phyloP scores from a whole-genome alignment of 2,113 vertebrate genomes.

The Eclectus roratus region DNA sequence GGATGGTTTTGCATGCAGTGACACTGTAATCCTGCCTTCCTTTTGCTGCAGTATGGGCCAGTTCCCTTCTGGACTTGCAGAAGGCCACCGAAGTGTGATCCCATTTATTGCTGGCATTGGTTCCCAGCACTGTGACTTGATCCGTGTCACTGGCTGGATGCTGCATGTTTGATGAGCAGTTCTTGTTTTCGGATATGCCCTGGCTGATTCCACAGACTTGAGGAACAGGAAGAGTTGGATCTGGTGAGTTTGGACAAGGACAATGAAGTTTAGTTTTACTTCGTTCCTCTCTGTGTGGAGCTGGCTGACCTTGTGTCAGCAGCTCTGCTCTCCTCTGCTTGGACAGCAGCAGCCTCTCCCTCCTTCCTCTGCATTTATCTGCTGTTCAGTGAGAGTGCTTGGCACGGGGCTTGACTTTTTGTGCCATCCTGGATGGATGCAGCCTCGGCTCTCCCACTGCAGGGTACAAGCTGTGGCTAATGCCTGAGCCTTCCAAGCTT shows the following conservation, averaged over 20 bases:
- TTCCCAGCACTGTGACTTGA: not conserved
- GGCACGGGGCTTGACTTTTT: no score
- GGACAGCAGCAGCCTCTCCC: not conserved
- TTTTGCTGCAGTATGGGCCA: not conserved
- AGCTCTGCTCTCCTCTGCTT: not conserved
- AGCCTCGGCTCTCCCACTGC: not conserved
- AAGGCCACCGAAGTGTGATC: not conserved
- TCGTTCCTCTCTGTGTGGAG: not conserved
- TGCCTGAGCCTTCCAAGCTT: not conserved
- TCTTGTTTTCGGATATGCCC: not conserved
- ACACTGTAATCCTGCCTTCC: not conserved
- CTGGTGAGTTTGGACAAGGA: not conserved
- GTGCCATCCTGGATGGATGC: not conserved
- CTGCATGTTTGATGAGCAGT: not conserved
- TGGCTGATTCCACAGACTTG: not conserved
- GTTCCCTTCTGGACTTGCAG: not conserved
- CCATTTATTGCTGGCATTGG: not conserved
- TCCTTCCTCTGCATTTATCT: not conserved
- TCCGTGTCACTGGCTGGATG: not conserved
- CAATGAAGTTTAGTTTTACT: not conserved
- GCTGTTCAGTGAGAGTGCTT: not conserved
- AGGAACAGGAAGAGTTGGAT: not conserved
- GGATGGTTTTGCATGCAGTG: not conserved
- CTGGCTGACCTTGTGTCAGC: not conserved
- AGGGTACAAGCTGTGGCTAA: not conserved